Conservation (phyloP, 2,113 vertebrate genomes). For the Synchiropus splendidus region DNA sequence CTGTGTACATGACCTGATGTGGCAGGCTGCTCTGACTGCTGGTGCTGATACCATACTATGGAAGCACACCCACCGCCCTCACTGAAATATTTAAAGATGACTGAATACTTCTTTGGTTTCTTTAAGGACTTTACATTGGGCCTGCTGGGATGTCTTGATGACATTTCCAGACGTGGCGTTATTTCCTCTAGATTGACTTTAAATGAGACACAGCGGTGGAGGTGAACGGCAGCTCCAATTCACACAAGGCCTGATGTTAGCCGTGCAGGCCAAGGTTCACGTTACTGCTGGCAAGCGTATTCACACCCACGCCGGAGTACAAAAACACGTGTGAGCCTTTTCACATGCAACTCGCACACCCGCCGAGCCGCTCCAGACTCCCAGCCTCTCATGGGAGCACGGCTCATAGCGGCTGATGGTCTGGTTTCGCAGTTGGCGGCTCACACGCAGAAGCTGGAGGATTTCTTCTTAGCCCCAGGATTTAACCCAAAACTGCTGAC, state of each 20-base stretch:
- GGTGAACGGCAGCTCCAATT: slow-evolving; percentile 10
- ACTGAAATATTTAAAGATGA: too few species aligned
- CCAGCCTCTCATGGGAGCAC: not conserved
- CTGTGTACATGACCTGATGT: too few species aligned
- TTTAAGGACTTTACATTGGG: slow-evolving; percentile 29
- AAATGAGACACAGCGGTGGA: slow-evolving; percentile 24
- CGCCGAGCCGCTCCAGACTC: not conserved
- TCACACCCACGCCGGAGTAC: slow-evolving; percentile 34
- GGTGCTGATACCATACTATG: too few species aligned
- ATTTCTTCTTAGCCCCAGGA: too few species aligned
- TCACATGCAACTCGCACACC: slow-evolving; percentile 11
- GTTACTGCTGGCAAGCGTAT: slow-evolving; percentile 36
- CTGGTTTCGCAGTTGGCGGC: slow-evolving; percentile 20
- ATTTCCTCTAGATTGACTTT: slow-evolving; percentile 23
- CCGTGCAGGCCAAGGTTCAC: slow-evolving; percentile 23
- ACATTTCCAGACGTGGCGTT: slow-evolving; percentile 39
- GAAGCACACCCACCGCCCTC: too few species aligned
- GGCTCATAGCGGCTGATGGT: not conserved
- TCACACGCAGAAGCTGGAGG: too few species aligned
- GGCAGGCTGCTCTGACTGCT: too few species aligned
- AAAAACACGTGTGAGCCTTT: slow-evolving; percentile 32
- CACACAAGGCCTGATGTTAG: slow-evolving; percentile 8
- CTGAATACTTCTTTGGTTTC: too few species aligned
- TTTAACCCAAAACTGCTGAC: slow-evolving; percentile 2
- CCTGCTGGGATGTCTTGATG: slow-evolving; percentile 11